Evolutionary conservation across 2,888 invertebrate genomes (phyloP), one percentile per base, ranked within the genome.

Genomic region (Hirtodrosophila histrioides): DNA sequence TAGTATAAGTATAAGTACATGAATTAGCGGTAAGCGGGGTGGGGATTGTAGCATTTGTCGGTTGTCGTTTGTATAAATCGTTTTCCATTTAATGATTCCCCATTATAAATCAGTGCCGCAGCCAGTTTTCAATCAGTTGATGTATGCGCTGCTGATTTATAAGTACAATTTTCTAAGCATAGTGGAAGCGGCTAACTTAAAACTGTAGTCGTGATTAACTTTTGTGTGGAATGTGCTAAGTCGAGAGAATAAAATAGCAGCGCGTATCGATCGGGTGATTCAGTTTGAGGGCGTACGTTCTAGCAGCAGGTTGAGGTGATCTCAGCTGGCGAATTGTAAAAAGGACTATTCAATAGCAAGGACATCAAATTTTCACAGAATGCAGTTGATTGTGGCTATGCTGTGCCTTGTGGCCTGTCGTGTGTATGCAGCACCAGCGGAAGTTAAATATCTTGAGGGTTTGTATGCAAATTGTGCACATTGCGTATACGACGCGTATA

Each of bases 71-170:
- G 37, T 29, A 33, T 37, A 45, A 39, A 36, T 40, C 50, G 45
- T 69, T 67, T 69, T 66, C 49, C 36, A 83, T 46, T 66, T 67
- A 80, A 77, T 80, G 61, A 74, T 63, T 74, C 54, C 55, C 56
- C 50, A 86, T 69, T 84, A 78, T 75, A 84, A 67, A 64, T 62
- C 67, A 63, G 64, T 43, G 45, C 50, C 49, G 33, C 43, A 78
- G 75, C 86, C 75, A 84, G 86, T 86, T 83, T 75, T 69, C 57
- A 56, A 54, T 78, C 72, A 80, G 75, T 75, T 63, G 62, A 69
- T 70, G 58, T 46, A 72, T 48, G 58, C 29, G 61, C 41, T 45
- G 24, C 55, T 63, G 64, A 74, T 70, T 70, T 70, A 74, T 55
- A 72, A 63, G 58, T 72, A 66, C 67, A 67, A 68, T 69, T 50